phyloP scores from a whole-genome alignment of 2,888 invertebrate genomes.

The Polymixis lichenea region DNA sequence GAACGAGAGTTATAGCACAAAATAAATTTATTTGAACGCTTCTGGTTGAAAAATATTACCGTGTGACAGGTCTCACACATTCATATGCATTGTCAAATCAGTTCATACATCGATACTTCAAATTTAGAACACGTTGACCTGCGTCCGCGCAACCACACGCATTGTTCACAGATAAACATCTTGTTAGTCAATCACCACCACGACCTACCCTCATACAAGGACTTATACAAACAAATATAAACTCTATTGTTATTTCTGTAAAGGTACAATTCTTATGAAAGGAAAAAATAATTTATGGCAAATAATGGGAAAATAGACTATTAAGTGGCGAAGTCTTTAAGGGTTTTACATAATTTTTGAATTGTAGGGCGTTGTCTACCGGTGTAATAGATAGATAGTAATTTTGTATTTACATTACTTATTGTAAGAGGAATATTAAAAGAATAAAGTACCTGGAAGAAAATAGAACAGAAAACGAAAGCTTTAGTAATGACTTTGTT shows the following conservation, averaged over 20 bases:
- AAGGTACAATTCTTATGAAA: constrained; percentile 15
- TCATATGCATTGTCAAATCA: constrained; percentile 70
- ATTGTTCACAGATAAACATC: constrained; percentile 87
- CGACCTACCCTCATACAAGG: constrained; percentile 72
- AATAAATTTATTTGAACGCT: neutral
- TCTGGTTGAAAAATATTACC: constrained; percentile 39
- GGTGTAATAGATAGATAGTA: constrained; percentile 22
- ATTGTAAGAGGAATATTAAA: neutral
- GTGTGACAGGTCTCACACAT: constrained; percentile 68
- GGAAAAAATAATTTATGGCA: constrained; percentile 68
- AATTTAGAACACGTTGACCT: constrained; percentile 70
- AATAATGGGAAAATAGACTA: constrained; percentile 76
- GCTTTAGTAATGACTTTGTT: neutral
- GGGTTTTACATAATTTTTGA: constrained; percentile 74
- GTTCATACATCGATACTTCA: constrained; percentile 77
- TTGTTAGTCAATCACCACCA: constrained; percentile 82
- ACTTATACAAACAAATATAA: constrained; percentile 36
- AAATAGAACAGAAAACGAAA: neutral
- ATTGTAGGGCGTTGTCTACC: constrained; percentile 68
- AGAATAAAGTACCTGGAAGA: neutral
- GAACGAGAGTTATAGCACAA: too few relatives aligned
- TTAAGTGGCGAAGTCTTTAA: constrained; percentile 72
- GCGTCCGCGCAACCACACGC: constrained; percentile 81
- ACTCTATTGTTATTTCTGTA: constrained; percentile 19
- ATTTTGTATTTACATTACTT: constrained; percentile 30